phyloP scores from a whole-genome alignment of 1,140 invertebrate species.

The Drosophila pachea region DNA sequence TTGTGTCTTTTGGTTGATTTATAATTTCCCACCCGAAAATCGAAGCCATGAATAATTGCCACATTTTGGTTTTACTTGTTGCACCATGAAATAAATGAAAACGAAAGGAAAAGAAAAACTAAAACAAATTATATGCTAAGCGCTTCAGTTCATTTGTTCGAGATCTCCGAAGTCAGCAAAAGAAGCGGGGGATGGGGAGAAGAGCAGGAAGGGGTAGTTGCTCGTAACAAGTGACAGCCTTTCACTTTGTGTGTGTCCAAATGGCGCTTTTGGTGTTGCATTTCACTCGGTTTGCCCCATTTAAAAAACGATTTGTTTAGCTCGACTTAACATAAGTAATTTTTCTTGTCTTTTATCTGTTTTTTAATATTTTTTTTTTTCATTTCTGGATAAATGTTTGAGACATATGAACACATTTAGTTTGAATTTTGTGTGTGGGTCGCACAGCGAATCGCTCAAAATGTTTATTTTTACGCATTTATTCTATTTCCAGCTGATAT shows the following conservation, averaged over 20 bases:
- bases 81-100: conserved; percentile 10
- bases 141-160: conserved; percentile 66
- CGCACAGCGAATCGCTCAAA: conserved; percentile 49
- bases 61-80: conserved; percentile 1
- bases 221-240: conserved; percentile 52
- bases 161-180: not conserved
- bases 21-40: conserved; percentile 52
- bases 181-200: conserved; percentile 10
- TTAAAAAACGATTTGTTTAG: conserved; percentile 74
- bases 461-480: conserved; percentile 40
- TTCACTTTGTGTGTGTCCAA: conserved; percentile 52
- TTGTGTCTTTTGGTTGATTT: conserved; percentile 43
- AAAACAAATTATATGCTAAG: conserved; percentile 68
- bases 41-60: conserved; percentile 39
- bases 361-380: conserved; percentile 44
- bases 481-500: conserved; percentile 4
- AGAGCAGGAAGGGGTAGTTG: conserved; percentile 14
- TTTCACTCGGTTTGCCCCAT: conserved; percentile 63
- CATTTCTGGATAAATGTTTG: conserved; percentile 13
- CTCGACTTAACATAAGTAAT: conserved; percentile 69
- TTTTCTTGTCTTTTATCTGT: conserved; percentile 53
- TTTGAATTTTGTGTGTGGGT: conserved; percentile 17
- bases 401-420: conserved; percentile 11
- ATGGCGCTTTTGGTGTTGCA: conserved; percentile 65
- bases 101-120: conserved; percentile 3